phyloP scores from a whole-genome alignment of 2,888 invertebrate genomes.

The Blomia tropicalis region DNA sequence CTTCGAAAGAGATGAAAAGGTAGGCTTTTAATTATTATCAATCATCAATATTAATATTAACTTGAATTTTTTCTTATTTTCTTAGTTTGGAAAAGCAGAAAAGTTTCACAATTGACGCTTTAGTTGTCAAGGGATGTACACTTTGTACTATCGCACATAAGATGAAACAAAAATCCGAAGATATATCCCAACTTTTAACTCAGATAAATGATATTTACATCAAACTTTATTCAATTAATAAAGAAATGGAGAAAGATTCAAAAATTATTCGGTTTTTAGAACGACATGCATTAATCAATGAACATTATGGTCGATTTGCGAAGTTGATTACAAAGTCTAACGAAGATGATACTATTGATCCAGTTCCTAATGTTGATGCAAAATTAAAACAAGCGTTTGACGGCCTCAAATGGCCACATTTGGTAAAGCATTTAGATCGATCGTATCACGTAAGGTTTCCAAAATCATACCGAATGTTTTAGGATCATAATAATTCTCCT shows the following conservation, averaged over 20 bases:
- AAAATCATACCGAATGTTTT: slow-evolving; percentile 52
- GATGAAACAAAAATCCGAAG: not conserved
- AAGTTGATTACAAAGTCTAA: slow-evolving; percentile 56
- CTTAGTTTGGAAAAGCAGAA: slow-evolving; percentile 53
- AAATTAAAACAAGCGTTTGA: slow-evolving; percentile 43
- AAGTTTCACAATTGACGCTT: slow-evolving; percentile 57
- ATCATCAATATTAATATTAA: not conserved
- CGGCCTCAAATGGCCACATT: slow-evolving; percentile 54
- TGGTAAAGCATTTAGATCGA: slow-evolving; percentile 43
- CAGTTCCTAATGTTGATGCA: slow-evolving; percentile 27
- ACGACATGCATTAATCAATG: slow-evolving; percentile 55
- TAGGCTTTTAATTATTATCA: not conserved
- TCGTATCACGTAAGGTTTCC: slow-evolving; percentile 54
- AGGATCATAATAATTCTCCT: too few relatives aligned
- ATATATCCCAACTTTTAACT: not conserved
- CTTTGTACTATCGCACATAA: slow-evolving; percentile 45
- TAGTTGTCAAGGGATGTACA: slow-evolving; percentile 57
- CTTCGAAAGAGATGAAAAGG: not conserved
- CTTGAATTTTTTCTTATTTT: slow-evolving; percentile 13
- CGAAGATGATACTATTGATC: slow-evolving; percentile 59
- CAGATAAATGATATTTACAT: not conserved
- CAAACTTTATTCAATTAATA: not conserved
- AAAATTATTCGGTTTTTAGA: slow-evolving; percentile 42
- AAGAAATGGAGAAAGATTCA: slow-evolving; percentile 21
- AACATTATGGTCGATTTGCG: slow-evolving; percentile 63